A percentile compares a stretch with the other conserved stretches of the same genome.
Evolutionary conservation across 2,113 vertebrate genomes (phyloP).

Genomic region (Xenotilapia leptura): DNA sequence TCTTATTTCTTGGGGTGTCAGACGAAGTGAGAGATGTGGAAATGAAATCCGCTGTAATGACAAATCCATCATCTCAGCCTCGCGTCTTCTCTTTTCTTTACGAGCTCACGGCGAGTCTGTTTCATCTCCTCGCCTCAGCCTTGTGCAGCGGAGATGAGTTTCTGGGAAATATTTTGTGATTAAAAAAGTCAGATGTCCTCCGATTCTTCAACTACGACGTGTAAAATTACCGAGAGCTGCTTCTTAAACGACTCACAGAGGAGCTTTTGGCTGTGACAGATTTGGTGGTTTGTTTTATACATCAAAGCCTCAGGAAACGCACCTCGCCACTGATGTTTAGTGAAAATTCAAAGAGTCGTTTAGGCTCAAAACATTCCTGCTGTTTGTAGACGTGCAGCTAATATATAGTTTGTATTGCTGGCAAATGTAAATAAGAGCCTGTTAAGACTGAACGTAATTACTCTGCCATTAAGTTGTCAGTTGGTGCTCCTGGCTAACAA

Average conservation of each 20-base stretch:
- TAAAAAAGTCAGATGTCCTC: not conserved
- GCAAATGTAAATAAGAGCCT: not conserved
- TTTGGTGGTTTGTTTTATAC: not conserved
- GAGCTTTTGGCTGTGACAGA: not conserved
- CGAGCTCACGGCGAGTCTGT: not conserved
- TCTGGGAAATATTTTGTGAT: not conserved
- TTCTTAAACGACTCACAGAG: not conserved
- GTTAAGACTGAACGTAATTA: not conserved
- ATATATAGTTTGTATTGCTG: not conserved
- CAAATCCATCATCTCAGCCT: not conserved
- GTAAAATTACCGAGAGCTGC: not conserved
- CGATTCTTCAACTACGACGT: not conserved
- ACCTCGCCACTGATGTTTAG: accelerated
- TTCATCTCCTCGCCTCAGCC: not conserved
- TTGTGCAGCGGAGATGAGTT: not conserved
- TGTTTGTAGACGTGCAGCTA: not conserved
- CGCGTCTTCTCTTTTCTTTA: not conserved
- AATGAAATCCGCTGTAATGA: not conserved
- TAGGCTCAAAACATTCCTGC: not conserved
- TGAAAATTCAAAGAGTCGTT: not conserved
- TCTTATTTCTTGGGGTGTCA: not conserved
- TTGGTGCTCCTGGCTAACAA: not conserved
- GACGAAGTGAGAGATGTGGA: not conserved
- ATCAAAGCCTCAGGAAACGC: not conserved
- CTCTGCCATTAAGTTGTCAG: not conserved